These are phyloP conservation scores for Amiota minor DNA, from an alignment of 2,888 invertebrate genomes.

Conservation along the genomic window DNA sequence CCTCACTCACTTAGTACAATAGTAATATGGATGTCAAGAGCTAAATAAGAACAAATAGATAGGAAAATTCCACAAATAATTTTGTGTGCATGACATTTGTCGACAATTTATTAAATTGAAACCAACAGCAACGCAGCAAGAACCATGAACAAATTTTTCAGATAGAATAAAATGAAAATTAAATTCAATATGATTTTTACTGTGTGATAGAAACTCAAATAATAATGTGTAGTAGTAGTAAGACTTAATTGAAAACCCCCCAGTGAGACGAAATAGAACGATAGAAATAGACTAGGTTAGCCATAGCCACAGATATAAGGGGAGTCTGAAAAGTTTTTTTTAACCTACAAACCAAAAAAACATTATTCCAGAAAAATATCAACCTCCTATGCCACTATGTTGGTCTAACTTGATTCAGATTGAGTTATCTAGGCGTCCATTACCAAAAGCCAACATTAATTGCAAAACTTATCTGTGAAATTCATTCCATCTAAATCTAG, in stretches of 20 bases:
- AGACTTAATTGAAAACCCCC: constrained; percentile 48
- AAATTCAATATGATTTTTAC: constrained; percentile 24
- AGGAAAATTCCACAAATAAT: constrained; percentile 15
- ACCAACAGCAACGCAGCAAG: background rate
- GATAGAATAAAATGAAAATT: constrained; percentile 18
- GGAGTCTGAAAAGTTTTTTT: constrained; percentile 11
- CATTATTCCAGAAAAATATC: no score
- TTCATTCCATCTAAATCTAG: no score
- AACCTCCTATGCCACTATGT: no score
- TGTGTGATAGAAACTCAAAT: no score
- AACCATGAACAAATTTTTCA: background rate
- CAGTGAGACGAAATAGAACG: constrained; percentile 41
- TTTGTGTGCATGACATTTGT: background rate
- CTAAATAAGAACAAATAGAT: background rate
- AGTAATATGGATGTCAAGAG: background rate
- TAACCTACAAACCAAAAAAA: no score
- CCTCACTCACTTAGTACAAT: no score
- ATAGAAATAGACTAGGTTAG: constrained; percentile 4
- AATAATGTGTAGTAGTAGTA: constrained; percentile 32
- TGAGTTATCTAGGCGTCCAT: no score
- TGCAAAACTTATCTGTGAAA: no score
- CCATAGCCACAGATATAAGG: no score
- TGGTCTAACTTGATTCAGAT: no score
- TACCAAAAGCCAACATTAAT: no score
- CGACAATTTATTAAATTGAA: constrained; percentile 4